A percentile compares a stretch with the other conserved stretches of the same genome.
Conservation (phyloP, 2,113 vertebrate genomes). For the Clarias macrocephalus region DNA sequence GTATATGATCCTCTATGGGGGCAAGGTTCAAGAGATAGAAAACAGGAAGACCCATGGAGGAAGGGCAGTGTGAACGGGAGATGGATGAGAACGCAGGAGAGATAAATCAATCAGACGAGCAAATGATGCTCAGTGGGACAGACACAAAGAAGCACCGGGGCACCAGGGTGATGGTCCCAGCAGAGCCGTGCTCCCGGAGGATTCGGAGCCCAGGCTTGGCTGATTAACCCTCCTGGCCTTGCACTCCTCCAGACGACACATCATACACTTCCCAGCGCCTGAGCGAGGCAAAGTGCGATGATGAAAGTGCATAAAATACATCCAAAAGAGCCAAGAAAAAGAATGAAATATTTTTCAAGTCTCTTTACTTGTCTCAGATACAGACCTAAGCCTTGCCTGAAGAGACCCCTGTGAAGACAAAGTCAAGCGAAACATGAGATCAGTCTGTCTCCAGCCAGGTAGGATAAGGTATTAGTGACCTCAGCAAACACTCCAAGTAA, state of each 20-base stretch:
- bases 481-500: neutral
- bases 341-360: neutral
- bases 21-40: neutral
- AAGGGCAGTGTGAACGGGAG: conserved; percentile 43
- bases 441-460: conserved; percentile 1
- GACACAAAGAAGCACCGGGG: conserved; percentile 42
- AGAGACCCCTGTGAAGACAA: conserved; percentile 24
- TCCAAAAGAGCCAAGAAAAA: neutral
- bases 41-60: neutral
- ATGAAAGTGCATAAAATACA: conserved; percentile 31
- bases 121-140: conserved; percentile 22
- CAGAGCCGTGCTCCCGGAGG: conserved; percentile 55
- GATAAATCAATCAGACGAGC: conserved; percentile 61
- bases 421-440: conserved; percentile 41
- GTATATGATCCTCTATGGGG: neutral
- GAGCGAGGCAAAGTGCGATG: conserved; percentile 32
- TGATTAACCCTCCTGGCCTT: conserved; percentile 62
- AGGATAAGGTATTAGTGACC: conserved; percentile 6
- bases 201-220: conserved; percentile 53
- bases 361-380: neutral
- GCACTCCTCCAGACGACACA: conserved; percentile 44
- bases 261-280: conserved; percentile 22
- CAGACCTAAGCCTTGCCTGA: neutral
- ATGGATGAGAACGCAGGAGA: conserved; percentile 60
- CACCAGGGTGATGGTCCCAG: conserved; percentile 43